Percentiles rank a stretch among this genome's conserved stretches.
These are phyloP conservation scores for Sebastes vulpes DNA, from an alignment of 2,797 vertebrate species.

Conservation along the genomic window DNA sequence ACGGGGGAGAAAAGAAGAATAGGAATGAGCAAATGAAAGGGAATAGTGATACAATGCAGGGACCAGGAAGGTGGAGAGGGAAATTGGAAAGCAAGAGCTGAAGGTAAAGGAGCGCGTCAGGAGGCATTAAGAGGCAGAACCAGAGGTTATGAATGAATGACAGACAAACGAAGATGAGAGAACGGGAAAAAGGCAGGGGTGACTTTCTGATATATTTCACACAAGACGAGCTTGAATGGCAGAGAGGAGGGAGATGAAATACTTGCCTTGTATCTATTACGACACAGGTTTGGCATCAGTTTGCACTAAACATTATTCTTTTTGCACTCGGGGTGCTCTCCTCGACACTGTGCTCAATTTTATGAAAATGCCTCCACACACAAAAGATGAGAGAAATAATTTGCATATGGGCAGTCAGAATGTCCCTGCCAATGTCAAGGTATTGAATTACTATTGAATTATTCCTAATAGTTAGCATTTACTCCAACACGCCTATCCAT, in stretches of 20 bases:
- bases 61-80: slow-evolving; percentile 8
- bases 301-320: not conserved
- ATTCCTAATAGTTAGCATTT: not conserved
- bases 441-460: not conserved
- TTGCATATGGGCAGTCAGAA: not conserved
- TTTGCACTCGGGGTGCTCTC: not conserved
- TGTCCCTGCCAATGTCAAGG: not conserved
- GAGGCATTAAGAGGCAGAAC: slow-evolving; percentile 20
- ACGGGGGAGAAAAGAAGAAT: slow-evolving; percentile 31
- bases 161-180: slow-evolving; percentile 34
- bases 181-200: not conserved
- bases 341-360: not conserved
- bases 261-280: not conserved
- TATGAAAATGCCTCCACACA: not conserved
- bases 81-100: slow-evolving; percentile 40
- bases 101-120: slow-evolving; percentile 7
- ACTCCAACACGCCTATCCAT: not conserved
- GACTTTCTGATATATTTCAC: slow-evolving; percentile 29
- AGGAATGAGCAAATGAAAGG: slow-evolving; percentile 53
- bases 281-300: not conserved
- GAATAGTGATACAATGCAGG: slow-evolving; percentile 26
- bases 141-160: slow-evolving; percentile 48
- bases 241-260: slow-evolving; percentile 1
- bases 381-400: not conserved
- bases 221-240: slow-evolving; percentile 2